These are phyloP conservation scores for Cladopsammia gracilis DNA, from an alignment of 64 coral and sea anemone genomes.

Conservation along the genomic window DNA sequence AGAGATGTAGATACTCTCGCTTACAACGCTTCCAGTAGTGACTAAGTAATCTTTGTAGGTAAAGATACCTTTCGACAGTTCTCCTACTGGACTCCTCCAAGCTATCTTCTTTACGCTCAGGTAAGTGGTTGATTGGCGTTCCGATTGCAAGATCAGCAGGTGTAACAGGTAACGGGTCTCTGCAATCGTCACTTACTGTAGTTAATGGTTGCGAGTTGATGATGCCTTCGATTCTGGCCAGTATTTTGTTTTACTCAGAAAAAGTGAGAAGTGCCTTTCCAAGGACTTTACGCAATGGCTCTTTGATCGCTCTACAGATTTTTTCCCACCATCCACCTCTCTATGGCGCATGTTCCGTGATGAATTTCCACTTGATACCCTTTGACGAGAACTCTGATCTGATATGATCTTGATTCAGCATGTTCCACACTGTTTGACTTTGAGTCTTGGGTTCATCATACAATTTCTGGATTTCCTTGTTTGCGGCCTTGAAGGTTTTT, in stretches of 20 bases:
- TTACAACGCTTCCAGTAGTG: slow-evolving; percentile 42
- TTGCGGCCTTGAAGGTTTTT: slow-evolving; percentile 22
- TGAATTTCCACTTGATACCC: slow-evolving; percentile 52
- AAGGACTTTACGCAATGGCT: slow-evolving; percentile 44
- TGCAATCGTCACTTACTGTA: slow-evolving; percentile 36
- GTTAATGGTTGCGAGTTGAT: slow-evolving; percentile 52
- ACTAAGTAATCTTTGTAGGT: slow-evolving; percentile 24
- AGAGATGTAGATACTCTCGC: slow-evolving; percentile 7
- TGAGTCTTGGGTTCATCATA: neutral
- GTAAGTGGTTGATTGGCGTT: slow-evolving; percentile 13
- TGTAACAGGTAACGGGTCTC: slow-evolving; percentile 17
- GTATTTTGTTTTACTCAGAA: slow-evolving; percentile 42
- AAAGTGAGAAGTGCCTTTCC: slow-evolving; percentile 37
- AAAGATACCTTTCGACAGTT: slow-evolving; percentile 25
- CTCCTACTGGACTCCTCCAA: neutral
- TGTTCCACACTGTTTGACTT: neutral
- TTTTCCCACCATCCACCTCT: slow-evolving; percentile 38
- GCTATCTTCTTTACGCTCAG: neutral
- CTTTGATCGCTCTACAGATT: slow-evolving; percentile 10
- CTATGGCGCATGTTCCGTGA: slow-evolving; percentile 30
- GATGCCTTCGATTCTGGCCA: slow-evolving; percentile 34
- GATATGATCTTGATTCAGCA: neutral
- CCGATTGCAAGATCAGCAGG: slow-evolving; percentile 50
- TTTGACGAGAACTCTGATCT: neutral
- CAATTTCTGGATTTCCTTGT: slow-evolving; percentile 14